Conservation (phyloP, 1,140 invertebrate genomes). For the Nylanderia fulva region DNA sequence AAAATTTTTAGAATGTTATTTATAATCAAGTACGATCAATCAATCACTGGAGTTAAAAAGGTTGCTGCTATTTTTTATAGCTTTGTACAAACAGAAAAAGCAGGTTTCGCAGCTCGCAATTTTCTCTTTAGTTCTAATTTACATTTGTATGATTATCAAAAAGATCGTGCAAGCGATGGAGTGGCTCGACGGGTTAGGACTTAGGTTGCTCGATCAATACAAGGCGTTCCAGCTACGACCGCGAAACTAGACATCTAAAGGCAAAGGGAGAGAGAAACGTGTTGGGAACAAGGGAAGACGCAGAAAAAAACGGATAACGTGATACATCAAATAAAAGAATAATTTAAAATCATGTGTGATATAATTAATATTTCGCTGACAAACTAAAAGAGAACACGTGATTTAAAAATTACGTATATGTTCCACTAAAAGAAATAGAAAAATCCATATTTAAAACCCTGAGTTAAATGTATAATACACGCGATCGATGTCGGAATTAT, state of each 20-base stretch:
- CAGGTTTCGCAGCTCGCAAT: too few relatives aligned
- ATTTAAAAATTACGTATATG: not conserved
- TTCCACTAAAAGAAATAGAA: not conserved
- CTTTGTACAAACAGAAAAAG: not conserved
- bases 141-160: conserved; percentile 16
- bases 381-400: not conserved
- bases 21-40: not conserved
- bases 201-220: conserved; percentile 54
- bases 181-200: conserved; percentile 48
- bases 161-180: not conserved
- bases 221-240: conserved; percentile 40
- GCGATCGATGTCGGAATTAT: too few relatives aligned
- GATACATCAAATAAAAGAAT: not conserved
- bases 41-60: not conserved
- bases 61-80: not conserved
- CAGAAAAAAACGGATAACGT: not conserved
- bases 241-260: conserved; percentile 22
- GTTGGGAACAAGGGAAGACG: not conserved
- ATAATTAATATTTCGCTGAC: not conserved
- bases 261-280: not conserved
- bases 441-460: too few relatives aligned
- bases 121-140: not conserved
- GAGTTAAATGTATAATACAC: too few relatives aligned
- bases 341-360: not conserved
- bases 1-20: not conserved